These are phyloP conservation scores for Strigamia transsilvanica DNA, from an alignment of 2,888 invertebrate genomes.

Conservation along the genomic window DNA sequence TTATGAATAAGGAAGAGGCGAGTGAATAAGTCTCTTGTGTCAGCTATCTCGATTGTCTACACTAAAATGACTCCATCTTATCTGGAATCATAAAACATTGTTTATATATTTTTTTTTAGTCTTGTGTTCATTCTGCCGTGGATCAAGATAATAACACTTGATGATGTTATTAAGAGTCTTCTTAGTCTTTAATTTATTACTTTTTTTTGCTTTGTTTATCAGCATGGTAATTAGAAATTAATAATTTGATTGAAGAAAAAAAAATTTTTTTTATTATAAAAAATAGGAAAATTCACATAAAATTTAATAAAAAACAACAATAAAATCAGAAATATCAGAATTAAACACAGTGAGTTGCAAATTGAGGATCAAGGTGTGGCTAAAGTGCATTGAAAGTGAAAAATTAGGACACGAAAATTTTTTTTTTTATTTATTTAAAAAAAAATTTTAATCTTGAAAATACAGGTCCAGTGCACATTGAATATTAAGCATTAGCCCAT, in stretches of 20 bases:
- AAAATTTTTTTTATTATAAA: not conserved
- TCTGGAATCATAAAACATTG: conserved; percentile 14
- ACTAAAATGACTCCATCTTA: conserved; percentile 25
- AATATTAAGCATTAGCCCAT: not conserved
- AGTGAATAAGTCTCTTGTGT: conserved; percentile 31
- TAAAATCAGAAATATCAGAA: not conserved
- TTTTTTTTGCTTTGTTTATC: not conserved
- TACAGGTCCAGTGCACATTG: too few relatives aligned
- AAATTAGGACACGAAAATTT: conserved; percentile 5
- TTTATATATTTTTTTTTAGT: not conserved
- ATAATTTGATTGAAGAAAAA: not conserved
- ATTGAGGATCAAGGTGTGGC: conserved; percentile 31
- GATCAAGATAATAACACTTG: conserved; percentile 43
- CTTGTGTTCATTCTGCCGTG: conserved; percentile 47
- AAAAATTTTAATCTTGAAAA: not conserved
- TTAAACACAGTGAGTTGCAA: conserved; percentile 27
- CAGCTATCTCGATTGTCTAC: conserved; percentile 37
- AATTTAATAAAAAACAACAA: not conserved
- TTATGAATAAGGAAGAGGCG: conserved; percentile 13
- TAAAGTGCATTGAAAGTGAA: conserved; percentile 28
- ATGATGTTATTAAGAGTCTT: conserved; percentile 14
- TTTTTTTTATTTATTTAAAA: not conserved
- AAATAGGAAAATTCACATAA: not conserved
- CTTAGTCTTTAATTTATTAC: not conserved
- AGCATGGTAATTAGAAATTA: not conserved